Base-by-base conservation (phyloP, 2,888 invertebrate genomes). In the Galerucella nymphaeae region DNA sequence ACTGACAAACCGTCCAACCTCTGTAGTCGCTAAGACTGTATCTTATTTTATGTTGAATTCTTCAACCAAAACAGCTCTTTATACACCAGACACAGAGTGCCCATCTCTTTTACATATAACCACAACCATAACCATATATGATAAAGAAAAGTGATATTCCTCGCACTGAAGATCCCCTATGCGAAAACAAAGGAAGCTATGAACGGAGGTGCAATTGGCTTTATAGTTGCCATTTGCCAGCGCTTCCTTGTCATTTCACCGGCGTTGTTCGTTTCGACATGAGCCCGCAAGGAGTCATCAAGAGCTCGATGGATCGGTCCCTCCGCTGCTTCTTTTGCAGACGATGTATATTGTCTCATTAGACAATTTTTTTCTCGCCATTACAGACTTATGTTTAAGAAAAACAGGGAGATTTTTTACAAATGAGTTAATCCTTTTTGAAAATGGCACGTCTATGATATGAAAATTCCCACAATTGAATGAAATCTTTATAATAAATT, bases 221-320 rank as follows among this genome's bases (percentile, higher is more conserved):
- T 83, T 82, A 82, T 82, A 75, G 79, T 63, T 63, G 45, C 69
- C 63, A 70, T 70, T 63, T 69, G 55, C 63, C 63, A 48, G 59
- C 45, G 50, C 16, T 53, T 53, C 50, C 50, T 16, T 53, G 61
- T 38, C 61, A 61, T 61, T 61, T 61, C 61, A 38, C 30, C 42
- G 42, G 42, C 74, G 79, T 77, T 74, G 74, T 77, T 76, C 80
- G 80, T 77, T 79, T 75, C 76, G 71, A 77, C 75, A 82, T 77
- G 80, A 81, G 79, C 80, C 84, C 84, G 80, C 74, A 70, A 83
- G 84, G 84, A 83, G 81, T 81, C 80, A 83, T 84, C 82, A 82
- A 81, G 77, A 72, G 72, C 72, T 45, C 75, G 78, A 58, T 2
- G 76, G 80, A 82, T 81, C 75, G 76, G 79, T 80, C 79, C 80